Percentiles rank a stretch among this genome's conserved stretches.
Conservation (phyloP, 2,888 invertebrate species). For the Troides aeacus region DNA sequence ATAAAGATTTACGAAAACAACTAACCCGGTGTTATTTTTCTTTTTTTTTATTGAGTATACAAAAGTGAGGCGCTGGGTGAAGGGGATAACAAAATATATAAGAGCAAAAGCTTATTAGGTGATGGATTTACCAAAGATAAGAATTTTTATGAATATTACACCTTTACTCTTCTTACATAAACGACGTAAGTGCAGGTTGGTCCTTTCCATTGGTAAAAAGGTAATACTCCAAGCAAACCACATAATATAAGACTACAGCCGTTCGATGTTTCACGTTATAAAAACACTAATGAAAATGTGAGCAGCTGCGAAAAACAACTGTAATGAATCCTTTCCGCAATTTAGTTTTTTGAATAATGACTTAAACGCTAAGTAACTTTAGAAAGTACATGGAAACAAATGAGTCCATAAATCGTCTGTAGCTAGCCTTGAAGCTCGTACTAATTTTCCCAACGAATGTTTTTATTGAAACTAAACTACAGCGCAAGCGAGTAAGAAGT, state of each 20-base stretch:
- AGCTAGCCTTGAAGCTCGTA: constrained; percentile 13
- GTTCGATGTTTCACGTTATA: not conserved
- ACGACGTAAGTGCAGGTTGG: no score
- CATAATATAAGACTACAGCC: not conserved
- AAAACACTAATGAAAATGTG: not conserved
- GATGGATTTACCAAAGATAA: no score
- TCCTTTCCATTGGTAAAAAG: no score
- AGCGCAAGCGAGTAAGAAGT: constrained; percentile 33
- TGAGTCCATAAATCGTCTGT: constrained; percentile 19
- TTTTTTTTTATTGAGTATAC: no score
- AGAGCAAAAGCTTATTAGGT: no score
- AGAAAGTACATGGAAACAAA: constrained; percentile 24
- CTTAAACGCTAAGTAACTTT: constrained; percentile 19
- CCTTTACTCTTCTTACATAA: no score
- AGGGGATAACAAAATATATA: no score
- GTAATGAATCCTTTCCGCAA: constrained; percentile 16
- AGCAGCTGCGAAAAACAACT: constrained; percentile 7
- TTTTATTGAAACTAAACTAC: constrained; percentile 41
- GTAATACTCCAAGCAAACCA: not conserved
- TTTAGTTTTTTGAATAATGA: constrained; percentile 19
- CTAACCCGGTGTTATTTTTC: no score
- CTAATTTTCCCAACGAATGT: constrained; percentile 31
- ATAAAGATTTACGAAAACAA: not conserved
- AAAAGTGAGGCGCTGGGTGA: no score
- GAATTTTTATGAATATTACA: no score